Conservation (phyloP, 2,113 vertebrate species). For the Zosterops pallidus region DNA sequence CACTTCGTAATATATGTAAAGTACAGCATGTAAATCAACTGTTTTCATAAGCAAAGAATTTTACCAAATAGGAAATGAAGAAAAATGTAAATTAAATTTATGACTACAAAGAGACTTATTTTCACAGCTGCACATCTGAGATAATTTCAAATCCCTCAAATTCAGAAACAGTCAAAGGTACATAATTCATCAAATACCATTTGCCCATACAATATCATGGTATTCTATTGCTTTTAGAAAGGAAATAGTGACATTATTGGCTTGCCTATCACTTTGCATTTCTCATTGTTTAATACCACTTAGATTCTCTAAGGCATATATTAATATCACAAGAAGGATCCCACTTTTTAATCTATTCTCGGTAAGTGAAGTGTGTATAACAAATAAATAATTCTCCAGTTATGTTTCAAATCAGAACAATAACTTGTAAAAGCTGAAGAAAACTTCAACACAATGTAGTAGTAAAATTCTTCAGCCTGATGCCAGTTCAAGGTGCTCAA, state of each 20-base stretch:
- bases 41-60: not conserved
- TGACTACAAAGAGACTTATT: conserved; percentile 14
- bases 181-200: not conserved
- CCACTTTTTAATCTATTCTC: not conserved
- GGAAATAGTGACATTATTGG: not conserved
- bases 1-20: not conserved
- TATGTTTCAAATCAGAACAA: not conserved
- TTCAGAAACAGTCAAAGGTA: not conserved
- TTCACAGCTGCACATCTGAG: not conserved
- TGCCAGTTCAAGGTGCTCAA: not conserved
- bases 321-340: not conserved
- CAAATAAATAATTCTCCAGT: not conserved
- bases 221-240: not conserved
- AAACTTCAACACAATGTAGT: not conserved
- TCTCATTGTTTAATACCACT: not conserved
- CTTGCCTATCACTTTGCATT: not conserved
- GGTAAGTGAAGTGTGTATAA: not conserved
- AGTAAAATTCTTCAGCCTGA: not conserved
- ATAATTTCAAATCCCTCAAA: conserved; percentile 13
- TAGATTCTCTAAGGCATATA: not conserved
- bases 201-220: not conserved
- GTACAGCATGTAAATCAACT: not conserved
- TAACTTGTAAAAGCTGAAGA: not conserved
- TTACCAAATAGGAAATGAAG: conserved; percentile 38
- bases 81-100: conserved; percentile 30